Base-by-base conservation (phyloP, 2,888 invertebrate genomes). In the Cinara cedri region DNA sequence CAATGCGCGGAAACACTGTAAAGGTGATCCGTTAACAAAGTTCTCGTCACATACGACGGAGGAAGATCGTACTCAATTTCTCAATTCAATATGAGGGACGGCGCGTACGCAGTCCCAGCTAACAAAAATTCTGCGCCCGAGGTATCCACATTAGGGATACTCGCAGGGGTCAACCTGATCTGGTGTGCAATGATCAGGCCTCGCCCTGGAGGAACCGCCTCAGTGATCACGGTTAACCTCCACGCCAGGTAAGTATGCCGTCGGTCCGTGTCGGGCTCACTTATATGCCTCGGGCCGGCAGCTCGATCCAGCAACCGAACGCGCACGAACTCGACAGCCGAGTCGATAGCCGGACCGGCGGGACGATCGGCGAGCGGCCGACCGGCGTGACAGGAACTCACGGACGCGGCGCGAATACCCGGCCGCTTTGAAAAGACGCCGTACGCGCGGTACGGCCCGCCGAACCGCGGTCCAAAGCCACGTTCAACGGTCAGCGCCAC, bases 131-230 rank as follows among this genome's bases (percentile, higher is more conserved):
- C 21, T 72, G 66, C 81, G 81, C 46, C 89, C 90, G 90, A 90
- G 90, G 89, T 90, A 89, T 88, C 89, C 90, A 88, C 90, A 89
- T 90, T 90, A 90, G 90, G 89, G 89, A 88, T 88, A 90, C 90
- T 90, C 78, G 60, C 78, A 78, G 68, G 78, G 78, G 78, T 78
- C 78, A 78, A 78, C 62, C 44, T n/a, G 3, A 2, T 42, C 44
- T 4, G 13, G 4, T 26, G 75, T 91, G 91, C 91, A 91, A 91
- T 90, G 91, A 88, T 86, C 87, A 86, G 88, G 89, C 89, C 90
- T 91, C 90, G 85, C 87, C 89, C 89, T 89, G 90, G 89, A 88
- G 89, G 88, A 89, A 89, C 90, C 89, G 88, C 89, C 90, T 90
- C 88, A 82, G 83, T 90, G 90, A 91, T 91, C 90, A 90, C 87